These are phyloP conservation scores for Psettodes erumei DNA, from an alignment of 2,113 vertebrate species.

Conservation along the genomic window DNA sequence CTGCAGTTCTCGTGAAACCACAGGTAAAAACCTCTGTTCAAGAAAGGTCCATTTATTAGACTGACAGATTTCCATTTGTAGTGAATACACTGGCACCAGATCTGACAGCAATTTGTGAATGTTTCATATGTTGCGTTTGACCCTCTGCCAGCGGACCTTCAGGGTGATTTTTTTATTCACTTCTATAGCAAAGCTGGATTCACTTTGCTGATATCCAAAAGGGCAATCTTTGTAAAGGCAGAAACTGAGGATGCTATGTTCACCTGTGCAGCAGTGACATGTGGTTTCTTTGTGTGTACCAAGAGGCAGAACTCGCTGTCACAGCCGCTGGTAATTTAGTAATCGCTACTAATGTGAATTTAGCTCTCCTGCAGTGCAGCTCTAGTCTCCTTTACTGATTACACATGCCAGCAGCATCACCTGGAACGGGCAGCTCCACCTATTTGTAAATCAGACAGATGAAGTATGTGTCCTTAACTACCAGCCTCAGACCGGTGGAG, in stretches of 20 bases:
- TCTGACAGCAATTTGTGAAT: background rate
- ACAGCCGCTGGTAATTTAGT: constrained; percentile 59
- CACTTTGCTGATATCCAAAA: background rate
- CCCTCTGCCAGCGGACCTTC: no score
- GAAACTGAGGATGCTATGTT: background rate
- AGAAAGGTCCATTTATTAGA: background rate
- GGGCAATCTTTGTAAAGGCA: background rate
- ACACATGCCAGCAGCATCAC: constrained; percentile 33
- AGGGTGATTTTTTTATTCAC: no score
- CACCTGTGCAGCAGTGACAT: background rate
- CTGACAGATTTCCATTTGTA: constrained; percentile 6
- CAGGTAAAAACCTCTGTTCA: constrained; percentile 12
- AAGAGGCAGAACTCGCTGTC: constrained; percentile 9
- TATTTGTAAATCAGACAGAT: background rate
- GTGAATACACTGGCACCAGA: background rate
- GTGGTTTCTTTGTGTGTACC: constrained; percentile 1
- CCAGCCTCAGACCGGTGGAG: background rate
- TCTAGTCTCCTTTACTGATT: constrained; percentile 42
- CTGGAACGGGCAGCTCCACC: constrained; percentile 1
- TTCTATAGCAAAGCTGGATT: background rate
- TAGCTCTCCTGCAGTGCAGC: constrained; percentile 48
- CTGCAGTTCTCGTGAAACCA: constrained; percentile 19
- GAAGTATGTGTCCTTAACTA: background rate
- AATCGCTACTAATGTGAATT: constrained; percentile 63
- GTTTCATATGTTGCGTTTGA: no score